Evolutionary conservation across 1,140 invertebrate genomes (phyloP).

Genomic region (Brachionus plicatilis): DNA sequence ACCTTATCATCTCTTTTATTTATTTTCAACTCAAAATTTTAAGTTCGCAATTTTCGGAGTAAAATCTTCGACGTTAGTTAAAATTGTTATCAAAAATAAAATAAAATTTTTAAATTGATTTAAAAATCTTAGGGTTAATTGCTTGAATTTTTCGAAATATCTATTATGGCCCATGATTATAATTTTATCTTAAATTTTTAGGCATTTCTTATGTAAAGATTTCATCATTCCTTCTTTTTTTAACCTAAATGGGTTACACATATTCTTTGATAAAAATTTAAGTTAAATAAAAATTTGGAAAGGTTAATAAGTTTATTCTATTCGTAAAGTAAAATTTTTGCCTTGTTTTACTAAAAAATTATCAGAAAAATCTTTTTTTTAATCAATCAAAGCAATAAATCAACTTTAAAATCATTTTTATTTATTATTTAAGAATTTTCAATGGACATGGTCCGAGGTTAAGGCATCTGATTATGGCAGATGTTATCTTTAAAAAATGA

Average conservation of each 20-base stretch:
- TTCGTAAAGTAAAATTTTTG: not conserved
- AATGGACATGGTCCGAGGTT: no score
- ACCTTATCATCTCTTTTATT: not conserved
- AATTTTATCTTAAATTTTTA: not conserved
- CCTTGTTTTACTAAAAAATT: not conserved
- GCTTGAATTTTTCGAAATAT: not conserved
- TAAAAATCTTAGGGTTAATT: not conserved
- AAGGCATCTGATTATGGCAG: no score
- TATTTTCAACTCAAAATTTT: not conserved
- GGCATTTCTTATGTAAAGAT: not conserved
- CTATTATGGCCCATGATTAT: not conserved
- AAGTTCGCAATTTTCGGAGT: not conserved
- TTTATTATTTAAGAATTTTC: no score
- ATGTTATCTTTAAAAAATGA: no score
- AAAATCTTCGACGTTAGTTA: not conserved
- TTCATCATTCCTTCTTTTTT: not conserved
- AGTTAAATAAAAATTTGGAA: not conserved
- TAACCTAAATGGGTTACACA: not conserved
- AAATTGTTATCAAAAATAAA: not conserved
- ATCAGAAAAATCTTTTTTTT: not conserved
- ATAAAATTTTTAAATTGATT: not conserved
- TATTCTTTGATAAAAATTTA: not conserved
- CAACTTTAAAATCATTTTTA: no score
- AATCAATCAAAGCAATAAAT: no score
- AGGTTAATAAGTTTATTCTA: not conserved